A percentile compares a stretch with the other conserved stretches of the same genome.
Evolutionary conservation across 2,113 vertebrate genomes (phyloP).

Genomic region (Hemiprocne comata): DNA sequence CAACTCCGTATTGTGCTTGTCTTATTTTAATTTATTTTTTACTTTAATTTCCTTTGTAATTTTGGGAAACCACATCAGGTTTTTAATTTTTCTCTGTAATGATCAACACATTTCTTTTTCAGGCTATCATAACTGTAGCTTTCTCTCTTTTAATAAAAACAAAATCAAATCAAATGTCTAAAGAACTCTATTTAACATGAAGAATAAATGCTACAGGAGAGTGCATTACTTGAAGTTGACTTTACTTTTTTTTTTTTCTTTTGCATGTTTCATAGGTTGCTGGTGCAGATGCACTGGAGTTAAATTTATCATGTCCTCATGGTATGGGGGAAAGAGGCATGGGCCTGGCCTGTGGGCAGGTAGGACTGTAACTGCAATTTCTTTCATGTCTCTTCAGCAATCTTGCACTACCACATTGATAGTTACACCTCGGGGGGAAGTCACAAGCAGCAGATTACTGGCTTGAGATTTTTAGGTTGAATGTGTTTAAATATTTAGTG

Average conservation of each 20-base stretch:
- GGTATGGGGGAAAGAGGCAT: constrained; percentile 98
- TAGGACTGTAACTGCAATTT: constrained; percentile 55
- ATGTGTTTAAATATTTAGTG: constrained; percentile 76
- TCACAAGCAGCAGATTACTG: constrained; percentile 24
- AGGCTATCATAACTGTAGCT: not conserved
- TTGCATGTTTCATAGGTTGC: constrained; percentile 76
- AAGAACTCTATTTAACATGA: not conserved
- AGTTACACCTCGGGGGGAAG: constrained; percentile 26
- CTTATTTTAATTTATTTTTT: not conserved
- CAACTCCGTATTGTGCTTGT: not conserved
- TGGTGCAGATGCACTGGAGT: constrained; percentile 93
- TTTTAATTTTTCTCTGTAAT: not conserved
- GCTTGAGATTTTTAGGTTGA: constrained; percentile 49
- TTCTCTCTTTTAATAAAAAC: not conserved
- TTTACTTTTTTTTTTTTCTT: not conserved
- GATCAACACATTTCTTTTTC: not conserved
- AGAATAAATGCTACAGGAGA: not conserved
- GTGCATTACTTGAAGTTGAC: not conserved
- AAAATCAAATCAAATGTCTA: not conserved
- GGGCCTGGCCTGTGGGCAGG: constrained; percentile 96
- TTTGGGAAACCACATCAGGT: not conserved
- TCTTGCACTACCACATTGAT: not conserved
- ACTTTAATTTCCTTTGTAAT: not conserved
- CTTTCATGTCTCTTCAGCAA: not conserved
- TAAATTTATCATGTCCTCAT: constrained; percentile 95